Conservation (phyloP, 1,140 invertebrate species). For the Drosophila parvula region DNA sequence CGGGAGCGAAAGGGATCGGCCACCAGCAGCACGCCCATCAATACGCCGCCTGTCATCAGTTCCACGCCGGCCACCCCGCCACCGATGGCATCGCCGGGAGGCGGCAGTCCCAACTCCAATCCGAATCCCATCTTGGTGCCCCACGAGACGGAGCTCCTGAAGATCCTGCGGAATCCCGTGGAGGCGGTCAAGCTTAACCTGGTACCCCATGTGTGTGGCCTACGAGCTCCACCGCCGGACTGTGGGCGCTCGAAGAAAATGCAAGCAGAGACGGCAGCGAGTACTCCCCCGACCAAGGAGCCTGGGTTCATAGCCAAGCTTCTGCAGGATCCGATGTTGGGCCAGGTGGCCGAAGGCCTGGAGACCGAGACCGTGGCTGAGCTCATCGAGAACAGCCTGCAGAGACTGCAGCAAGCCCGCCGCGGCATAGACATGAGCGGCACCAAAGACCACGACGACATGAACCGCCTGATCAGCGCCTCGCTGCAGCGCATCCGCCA, state of each 20-base stretch:
- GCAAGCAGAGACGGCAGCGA: slow-evolving; percentile 8
- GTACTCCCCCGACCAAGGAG: slow-evolving; percentile 14
- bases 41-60: slow-evolving; percentile 54
- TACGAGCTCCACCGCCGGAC: slow-evolving; percentile 29
- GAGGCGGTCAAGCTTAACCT: slow-evolving; percentile 89
- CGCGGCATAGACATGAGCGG: slow-evolving; percentile 84
- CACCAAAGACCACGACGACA: slow-evolving; percentile 86
- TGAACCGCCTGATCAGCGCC: slow-evolving; percentile 86
- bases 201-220: slow-evolving; percentile 89
- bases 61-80: slow-evolving; percentile 52
- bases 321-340: slow-evolving; percentile 87
- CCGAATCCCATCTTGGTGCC: slow-evolving; percentile 47
- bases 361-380: slow-evolving; percentile 86
- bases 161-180: slow-evolving; percentile 88
- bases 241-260: slow-evolving; percentile 46
- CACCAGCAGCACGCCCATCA: slow-evolving; percentile 62
- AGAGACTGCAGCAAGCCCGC: slow-evolving; percentile 86
- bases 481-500: slow-evolving; percentile 85
- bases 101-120: neutral
- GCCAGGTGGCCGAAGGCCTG: slow-evolving; percentile 86
- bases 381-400: slow-evolving; percentile 87
- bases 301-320: slow-evolving; percentile 85
- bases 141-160: slow-evolving; percentile 84
- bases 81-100: slow-evolving; percentile 2
- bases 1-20: slow-evolving; percentile 53